phyloP scores from a whole-genome alignment of 2,888 invertebrate species.

The Torymus aiolomorphi region DNA sequence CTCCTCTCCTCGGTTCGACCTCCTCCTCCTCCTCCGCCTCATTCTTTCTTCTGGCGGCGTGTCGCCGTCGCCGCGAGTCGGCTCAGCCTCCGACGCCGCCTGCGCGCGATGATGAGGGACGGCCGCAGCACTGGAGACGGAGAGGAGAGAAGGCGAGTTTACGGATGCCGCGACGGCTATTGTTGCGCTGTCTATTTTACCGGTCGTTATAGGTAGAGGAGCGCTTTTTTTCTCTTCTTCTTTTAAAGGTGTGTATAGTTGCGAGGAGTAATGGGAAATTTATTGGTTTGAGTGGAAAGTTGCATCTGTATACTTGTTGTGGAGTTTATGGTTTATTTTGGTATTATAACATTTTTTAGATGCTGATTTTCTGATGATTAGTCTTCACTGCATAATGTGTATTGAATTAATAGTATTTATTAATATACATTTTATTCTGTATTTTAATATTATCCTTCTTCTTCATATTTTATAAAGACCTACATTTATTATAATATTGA shows the following conservation, averaged over 20 bases:
- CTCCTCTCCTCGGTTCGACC: slow-evolving; percentile 56
- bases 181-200: slow-evolving; percentile 30
- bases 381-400: too few relatives aligned
- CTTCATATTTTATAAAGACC: too few relatives aligned
- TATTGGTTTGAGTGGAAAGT: slow-evolving; percentile 7
- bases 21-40: slow-evolving; percentile 60
- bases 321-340: too few relatives aligned
- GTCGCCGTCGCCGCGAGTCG: slow-evolving; percentile 50
- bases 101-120: slow-evolving; percentile 32
- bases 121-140: slow-evolving; percentile 52
- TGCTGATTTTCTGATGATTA: too few relatives aligned
- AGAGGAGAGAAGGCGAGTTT: neutral
- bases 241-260: neutral
- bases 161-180: slow-evolving; percentile 39
- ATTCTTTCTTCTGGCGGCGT: slow-evolving; percentile 48
- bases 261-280: slow-evolving; percentile 3
- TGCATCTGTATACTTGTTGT: too few relatives aligned
- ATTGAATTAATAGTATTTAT: too few relatives aligned
- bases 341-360: too few relatives aligned
- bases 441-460: too few relatives aligned
- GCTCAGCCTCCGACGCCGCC: slow-evolving; percentile 58
- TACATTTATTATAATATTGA: too few relatives aligned
- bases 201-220: neutral
- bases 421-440: too few relatives aligned
- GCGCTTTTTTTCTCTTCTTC: neutral